Percentiles rank a stretch among this genome's conserved stretches.
Conservation (phyloP, 2,797 vertebrate species). For the Sebastes hubbsi region DNA sequence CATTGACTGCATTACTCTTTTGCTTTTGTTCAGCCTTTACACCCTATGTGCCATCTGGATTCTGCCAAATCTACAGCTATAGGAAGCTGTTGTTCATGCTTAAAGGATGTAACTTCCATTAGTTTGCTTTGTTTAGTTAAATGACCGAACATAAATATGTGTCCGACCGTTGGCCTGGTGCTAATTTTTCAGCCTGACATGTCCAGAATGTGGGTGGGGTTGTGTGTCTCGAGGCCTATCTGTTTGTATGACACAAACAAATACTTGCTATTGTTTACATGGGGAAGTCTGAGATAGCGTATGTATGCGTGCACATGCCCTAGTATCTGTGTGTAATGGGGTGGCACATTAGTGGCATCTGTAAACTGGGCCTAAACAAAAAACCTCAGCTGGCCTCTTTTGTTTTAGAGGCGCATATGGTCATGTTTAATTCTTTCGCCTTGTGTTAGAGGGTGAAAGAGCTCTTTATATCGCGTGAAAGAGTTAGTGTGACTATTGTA, state of each 20-base stretch:
- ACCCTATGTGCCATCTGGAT: background rate
- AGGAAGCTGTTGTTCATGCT: background rate
- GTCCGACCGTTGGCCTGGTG: conserved; percentile 6
- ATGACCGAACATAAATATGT: conserved; percentile 9
- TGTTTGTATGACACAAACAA: background rate
- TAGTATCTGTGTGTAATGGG: conserved; percentile 62
- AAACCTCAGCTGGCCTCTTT: conserved; percentile 54
- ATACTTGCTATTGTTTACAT: background rate
- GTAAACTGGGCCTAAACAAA: conserved; percentile 52
- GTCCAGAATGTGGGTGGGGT: background rate
- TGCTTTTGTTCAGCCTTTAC: background rate
- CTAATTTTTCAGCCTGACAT: conserved; percentile 30
- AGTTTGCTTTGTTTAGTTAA: conserved; percentile 31
- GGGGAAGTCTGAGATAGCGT: background rate
- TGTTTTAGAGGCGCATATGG: conserved; percentile 67
- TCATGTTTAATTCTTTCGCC: conserved; percentile 55
- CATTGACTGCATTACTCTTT: background rate
- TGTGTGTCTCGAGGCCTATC: background rate
- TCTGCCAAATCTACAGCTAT: background rate
- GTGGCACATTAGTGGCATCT: conserved; percentile 61
- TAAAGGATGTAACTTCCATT: background rate
- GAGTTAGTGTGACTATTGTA: conserved; percentile 30
- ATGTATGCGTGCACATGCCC: conserved; percentile 23
- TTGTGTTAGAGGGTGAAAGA: conserved; percentile 26
- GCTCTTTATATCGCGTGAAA: conserved; percentile 39